Conservation (phyloP, 2,888 invertebrate species). For the Biston stratarius region DNA sequence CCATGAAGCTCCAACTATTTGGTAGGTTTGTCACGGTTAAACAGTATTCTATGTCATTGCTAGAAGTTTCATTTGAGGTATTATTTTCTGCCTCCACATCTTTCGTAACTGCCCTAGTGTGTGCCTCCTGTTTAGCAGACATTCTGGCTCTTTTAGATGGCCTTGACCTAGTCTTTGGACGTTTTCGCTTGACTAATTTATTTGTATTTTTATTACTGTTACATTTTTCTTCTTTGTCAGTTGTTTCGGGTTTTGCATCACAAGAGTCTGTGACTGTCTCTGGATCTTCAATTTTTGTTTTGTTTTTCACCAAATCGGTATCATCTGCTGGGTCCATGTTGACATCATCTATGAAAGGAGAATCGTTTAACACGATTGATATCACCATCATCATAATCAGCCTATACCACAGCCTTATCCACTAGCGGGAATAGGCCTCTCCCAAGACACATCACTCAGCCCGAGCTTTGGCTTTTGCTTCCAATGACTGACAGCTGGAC, state of each 20-base stretch:
- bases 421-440: no score
- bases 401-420: no score
- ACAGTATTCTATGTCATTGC: conserved; percentile 40
- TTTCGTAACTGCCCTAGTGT: no score
- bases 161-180: neutral
- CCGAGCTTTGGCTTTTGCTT: no score
- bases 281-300: neutral
- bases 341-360: neutral
- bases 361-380: neutral
- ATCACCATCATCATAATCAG: neutral
- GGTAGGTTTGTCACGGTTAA: conserved; percentile 52
- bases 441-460: no score
- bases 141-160: neutral
- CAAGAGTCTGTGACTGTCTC: neutral
- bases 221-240: conserved; percentile 2
- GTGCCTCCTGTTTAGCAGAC: neutral
- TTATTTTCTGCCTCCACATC: conserved; percentile 6
- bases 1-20: conserved; percentile 46
- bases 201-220: neutral
- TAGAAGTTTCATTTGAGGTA: conserved; percentile 10
- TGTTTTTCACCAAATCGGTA: neutral
- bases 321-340: neutral
- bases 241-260: neutral
- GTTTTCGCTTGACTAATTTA: conserved; percentile 9
- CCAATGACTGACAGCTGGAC: no score